These are phyloP conservation scores for Thomomys bottae DNA, from an alignment of 2,113 vertebrate species.

Conservation along the genomic window DNA sequence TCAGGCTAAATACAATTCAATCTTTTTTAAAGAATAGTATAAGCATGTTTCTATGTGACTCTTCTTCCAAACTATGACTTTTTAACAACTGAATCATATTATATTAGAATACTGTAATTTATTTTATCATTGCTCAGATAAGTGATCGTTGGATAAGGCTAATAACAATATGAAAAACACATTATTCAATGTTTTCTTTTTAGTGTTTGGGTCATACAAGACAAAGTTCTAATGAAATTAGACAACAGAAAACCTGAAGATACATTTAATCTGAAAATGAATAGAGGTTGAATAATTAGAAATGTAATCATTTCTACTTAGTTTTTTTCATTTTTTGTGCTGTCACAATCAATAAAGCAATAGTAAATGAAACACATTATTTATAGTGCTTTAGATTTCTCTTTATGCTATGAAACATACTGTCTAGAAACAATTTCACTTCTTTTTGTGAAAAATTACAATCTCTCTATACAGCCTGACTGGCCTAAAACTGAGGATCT, in stretches of 20 bases:
- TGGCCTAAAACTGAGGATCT: too few species aligned
- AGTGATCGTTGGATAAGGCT: neutral
- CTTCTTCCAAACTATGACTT: neutral
- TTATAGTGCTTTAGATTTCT: slow-evolving; percentile 40
- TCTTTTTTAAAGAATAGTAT: neutral
- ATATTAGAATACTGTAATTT: neutral
- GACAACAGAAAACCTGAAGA: slow-evolving; percentile 22
- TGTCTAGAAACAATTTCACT: neutral
- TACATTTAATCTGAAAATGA: slow-evolving; percentile 51
- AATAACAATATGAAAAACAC: neutral
- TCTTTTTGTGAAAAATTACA: neutral
- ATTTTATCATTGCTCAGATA: slow-evolving; percentile 33
- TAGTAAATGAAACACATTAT: neutral
- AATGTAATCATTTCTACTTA: neutral
- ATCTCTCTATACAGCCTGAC: too few species aligned
- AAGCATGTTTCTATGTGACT: slow-evolving; percentile 19
- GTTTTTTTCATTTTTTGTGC: slow-evolving; percentile 26
- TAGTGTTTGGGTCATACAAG: neutral
- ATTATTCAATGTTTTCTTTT: slow-evolving; percentile 29
- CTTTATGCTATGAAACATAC: neutral
- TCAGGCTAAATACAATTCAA: neutral
- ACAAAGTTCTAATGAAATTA: slow-evolving; percentile 25
- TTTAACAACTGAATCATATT: neutral
- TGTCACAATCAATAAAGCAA: slow-evolving; percentile 19
- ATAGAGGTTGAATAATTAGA: neutral